A percentile compares a stretch with the other conserved stretches of the same genome.
Evolutionary conservation across 2,888 invertebrate genomes (phyloP).

Genomic region (Aproaerema taeniolella): DNA sequence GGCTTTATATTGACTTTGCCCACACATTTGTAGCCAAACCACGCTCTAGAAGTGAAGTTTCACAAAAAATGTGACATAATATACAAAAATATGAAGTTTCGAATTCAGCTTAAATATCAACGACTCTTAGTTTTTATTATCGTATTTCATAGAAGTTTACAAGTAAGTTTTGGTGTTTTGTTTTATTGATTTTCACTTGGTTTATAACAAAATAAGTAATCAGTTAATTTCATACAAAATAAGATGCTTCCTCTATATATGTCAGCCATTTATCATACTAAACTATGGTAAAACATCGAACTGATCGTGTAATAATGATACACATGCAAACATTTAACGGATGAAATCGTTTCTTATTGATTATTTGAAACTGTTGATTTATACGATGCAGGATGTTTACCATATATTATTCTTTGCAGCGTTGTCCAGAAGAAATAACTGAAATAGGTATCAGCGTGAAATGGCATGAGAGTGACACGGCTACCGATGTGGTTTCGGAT

Average conservation of each 20-base stretch:
- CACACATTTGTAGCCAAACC: no score
- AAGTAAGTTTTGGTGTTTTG: background rate
- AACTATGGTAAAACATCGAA: no score
- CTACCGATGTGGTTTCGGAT: conserved; percentile 42
- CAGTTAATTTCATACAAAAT: no score
- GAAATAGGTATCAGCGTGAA: conserved; percentile 41
- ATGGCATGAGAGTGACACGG: conserved; percentile 42
- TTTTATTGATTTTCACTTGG: background rate
- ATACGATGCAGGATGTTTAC: no score
- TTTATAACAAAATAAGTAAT: no score
- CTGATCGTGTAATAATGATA: no score
- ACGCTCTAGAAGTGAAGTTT: background rate
- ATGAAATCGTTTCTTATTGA: no score
- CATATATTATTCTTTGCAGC: conserved; percentile 44
- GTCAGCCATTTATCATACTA: no score
- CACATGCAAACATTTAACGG: no score
- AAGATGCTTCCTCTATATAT: no score
- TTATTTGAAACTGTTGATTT: no score
- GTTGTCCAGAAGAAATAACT: conserved; percentile 49
- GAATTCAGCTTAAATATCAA: background rate
- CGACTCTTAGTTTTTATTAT: background rate
- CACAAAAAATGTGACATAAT: background rate
- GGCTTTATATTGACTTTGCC: no score
- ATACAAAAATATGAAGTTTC: background rate
- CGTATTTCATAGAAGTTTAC: background rate